Percentiles rank a stretch among this genome's conserved stretches.
Evolutionary conservation across 2,888 invertebrate genomes (phyloP).

Genomic region (Torymus texanus): DNA sequence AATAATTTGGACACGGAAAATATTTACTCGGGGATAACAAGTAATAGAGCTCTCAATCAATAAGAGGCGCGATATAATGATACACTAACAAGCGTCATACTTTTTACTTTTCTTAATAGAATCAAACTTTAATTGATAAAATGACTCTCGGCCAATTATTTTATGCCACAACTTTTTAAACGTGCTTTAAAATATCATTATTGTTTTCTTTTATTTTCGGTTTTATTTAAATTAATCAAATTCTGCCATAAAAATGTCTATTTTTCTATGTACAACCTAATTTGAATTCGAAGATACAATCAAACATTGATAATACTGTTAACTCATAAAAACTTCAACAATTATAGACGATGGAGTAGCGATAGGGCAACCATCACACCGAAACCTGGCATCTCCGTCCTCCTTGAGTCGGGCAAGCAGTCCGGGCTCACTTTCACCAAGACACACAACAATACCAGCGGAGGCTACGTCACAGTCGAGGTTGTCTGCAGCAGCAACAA

Average conservation of each 20-base stretch:
- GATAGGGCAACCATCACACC: conserved; percentile 17
- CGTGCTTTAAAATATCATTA: no score
- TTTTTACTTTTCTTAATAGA: no score
- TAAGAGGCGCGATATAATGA: background rate
- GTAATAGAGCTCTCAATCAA: background rate
- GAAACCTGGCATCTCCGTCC: conserved; percentile 34
- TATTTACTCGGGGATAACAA: background rate
- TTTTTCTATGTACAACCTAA: no score
- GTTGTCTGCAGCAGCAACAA: conserved; percentile 37
- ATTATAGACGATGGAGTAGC: conserved; percentile 35
- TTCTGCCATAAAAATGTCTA: no score
- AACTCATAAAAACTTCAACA: no score
- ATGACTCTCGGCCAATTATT: no score
- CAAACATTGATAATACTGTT: no score
- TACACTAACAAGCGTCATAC: conserved; percentile 33
- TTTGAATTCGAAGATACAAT: no score
- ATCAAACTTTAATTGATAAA: no score
- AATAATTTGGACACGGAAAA: background rate
- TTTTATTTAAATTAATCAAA: no score
- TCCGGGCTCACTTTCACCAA: conserved; percentile 16
- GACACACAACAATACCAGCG: conserved; percentile 6
- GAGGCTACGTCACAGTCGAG: conserved; percentile 48
- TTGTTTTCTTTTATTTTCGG: no score
- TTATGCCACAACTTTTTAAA: no score
- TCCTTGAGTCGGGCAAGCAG: conserved; percentile 30